Evolutionary conservation across 1,140 invertebrate species (phyloP).

Genomic region (Laupala kohalensis): DNA sequence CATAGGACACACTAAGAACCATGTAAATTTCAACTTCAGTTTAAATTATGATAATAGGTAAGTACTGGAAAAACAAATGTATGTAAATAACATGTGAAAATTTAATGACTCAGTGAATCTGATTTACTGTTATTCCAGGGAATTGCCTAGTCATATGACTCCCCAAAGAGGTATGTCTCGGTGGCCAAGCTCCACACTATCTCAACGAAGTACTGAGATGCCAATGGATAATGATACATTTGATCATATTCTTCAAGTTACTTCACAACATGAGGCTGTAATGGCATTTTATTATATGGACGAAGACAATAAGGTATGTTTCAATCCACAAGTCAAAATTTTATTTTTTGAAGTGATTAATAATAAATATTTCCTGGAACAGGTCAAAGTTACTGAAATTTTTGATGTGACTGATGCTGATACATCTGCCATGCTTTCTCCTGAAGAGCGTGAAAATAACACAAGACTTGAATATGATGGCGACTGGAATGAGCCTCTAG

Average conservation of each 20-base stretch:
- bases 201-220: not conserved
- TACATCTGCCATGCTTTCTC: slow-evolving; percentile 29
- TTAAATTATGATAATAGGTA: slow-evolving; percentile 43
- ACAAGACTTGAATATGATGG: slow-evolving; percentile 33
- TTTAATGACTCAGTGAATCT: too few relatives aligned
- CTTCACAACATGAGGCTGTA: slow-evolving; percentile 69
- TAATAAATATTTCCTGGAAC: slow-evolving; percentile 10
- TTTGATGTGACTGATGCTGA: slow-evolving; percentile 66
- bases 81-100: too few relatives aligned
- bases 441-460: slow-evolving; percentile 31
- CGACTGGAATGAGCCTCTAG: slow-evolving; percentile 34
- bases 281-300: slow-evolving; percentile 85
- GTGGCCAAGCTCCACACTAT: not conserved
- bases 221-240: slow-evolving; percentile 55
- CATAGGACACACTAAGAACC: slow-evolving; percentile 26
- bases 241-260: slow-evolving; percentile 72
- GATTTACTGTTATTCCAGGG: too few relatives aligned
- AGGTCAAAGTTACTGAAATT: slow-evolving; percentile 74
- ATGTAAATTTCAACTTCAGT: slow-evolving; percentile 52
- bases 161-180: slow-evolving; percentile 5
- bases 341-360: not conserved
- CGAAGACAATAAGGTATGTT: slow-evolving; percentile 59
- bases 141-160: not conserved
- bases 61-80: too few relatives aligned
- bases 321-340: not conserved